Percentiles rank a stretch among this genome's conserved stretches.
Conservation (phyloP, 2,888 invertebrate species). For the Oconnorella tubifera region DNA sequence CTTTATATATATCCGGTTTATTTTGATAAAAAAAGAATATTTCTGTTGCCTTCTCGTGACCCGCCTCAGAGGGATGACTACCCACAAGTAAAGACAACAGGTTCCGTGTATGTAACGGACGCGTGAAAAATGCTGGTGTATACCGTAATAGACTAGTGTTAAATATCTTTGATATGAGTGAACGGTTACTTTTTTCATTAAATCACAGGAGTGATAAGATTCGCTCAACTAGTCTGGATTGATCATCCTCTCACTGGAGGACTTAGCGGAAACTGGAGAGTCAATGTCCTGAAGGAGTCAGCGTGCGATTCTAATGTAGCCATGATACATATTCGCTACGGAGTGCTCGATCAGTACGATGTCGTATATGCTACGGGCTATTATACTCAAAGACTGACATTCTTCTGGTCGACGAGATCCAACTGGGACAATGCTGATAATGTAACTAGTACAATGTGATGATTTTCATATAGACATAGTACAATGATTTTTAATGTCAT, state of each 20-base stretch:
- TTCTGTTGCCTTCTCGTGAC: too few relatives aligned
- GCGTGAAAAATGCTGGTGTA: too few relatives aligned
- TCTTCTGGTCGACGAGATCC: background rate
- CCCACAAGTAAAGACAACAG: background rate
- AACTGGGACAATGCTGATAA: background rate
- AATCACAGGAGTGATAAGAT: too few relatives aligned
- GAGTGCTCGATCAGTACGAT: background rate
- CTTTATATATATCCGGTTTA: too few relatives aligned
- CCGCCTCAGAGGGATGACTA: too few relatives aligned
- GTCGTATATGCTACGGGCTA: background rate
- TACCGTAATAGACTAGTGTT: too few relatives aligned
- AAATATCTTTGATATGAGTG: too few relatives aligned
- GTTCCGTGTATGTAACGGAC: background rate
- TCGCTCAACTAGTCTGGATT: background rate
- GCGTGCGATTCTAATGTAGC: conserved; percentile 13
- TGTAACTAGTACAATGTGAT: too few relatives aligned
- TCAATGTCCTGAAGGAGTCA: conserved; percentile 2
- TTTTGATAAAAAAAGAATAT: too few relatives aligned
- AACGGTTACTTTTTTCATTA: too few relatives aligned
- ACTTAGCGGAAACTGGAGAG: conserved; percentile 2
- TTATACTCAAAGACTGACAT: background rate
- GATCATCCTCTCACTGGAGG: background rate
- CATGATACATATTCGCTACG: background rate
- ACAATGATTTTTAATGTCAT: too few relatives aligned
- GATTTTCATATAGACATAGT: too few relatives aligned